phyloP scores from a whole-genome alignment of 2,113 vertebrate species.

The Dryoscopus gambensis region DNA sequence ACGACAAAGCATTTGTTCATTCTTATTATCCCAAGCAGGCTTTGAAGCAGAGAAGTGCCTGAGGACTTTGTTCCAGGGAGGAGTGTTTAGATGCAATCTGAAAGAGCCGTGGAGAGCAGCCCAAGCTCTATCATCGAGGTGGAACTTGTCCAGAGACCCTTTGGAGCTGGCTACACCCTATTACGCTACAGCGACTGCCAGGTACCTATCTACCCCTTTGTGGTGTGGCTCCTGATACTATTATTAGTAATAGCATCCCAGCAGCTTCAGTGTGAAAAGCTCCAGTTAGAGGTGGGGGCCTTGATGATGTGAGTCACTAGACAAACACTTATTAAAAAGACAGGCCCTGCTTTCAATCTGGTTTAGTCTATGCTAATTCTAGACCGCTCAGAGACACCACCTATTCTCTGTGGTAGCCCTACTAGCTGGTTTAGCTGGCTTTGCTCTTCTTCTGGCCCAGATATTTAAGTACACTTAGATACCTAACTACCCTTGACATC shows the following conservation, averaged over 20 bases:
- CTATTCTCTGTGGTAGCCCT: constrained; percentile 4
- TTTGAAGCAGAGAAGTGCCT: constrained; percentile 54
- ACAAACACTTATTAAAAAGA: constrained; percentile 51
- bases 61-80: constrained; percentile 65
- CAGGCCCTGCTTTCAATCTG: constrained; percentile 19
- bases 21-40: constrained; percentile 20
- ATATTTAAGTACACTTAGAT: not conserved
- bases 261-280: constrained; percentile 3
- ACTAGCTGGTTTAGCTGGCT: constrained; percentile 50
- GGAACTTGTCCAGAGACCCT: constrained; percentile 54
- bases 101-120: constrained; percentile 25
- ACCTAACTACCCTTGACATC: not conserved
- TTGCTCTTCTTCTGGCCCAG: constrained; percentile 19
- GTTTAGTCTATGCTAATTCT: constrained; percentile 45
- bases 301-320: constrained; percentile 21
- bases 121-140: constrained; percentile 43
- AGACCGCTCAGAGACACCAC: not conserved
- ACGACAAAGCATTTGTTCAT: constrained; percentile 21
- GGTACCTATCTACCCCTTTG: not conserved
- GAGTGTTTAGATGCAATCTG: constrained; percentile 60
- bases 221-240: not conserved
- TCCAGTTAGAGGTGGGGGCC: constrained; percentile 44
- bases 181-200: not conserved
- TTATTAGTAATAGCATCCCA: constrained; percentile 52
- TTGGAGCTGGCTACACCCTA: constrained; percentile 42